Evolutionary conservation across 2,113 vertebrate species (phyloP), one percentile per base, ranked within the genome.

Genomic region (Herpetotheres cachinnans): DNA sequence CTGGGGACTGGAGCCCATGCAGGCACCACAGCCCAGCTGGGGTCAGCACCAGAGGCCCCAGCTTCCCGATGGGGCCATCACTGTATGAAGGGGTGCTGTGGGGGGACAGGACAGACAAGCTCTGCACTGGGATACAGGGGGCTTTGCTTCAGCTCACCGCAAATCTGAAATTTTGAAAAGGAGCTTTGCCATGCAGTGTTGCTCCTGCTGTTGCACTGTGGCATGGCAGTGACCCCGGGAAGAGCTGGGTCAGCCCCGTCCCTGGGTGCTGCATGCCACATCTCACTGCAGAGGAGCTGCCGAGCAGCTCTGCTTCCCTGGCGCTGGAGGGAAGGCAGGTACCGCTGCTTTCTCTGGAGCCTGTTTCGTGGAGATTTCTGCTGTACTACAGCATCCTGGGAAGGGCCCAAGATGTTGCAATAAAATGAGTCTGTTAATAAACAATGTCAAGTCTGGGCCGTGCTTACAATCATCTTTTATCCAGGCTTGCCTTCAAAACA

Each of bases 51-150:
- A 2, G 13, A 38, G 84, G 81, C 13, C 36, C 10, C 34, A 2
- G 16, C 4, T 17, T 34, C 65, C 65, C 13, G 0, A 0, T 0
- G 10, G 40, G 50, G 46, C 46, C 6, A 2, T 46, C 54, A 30
- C 32, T 0, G 0, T 2, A 1, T 2, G 30, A 13, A 13, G n/a
- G 26, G 44, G 6, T n/a, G 49, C 70, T 34, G 29, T 13, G 12
- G 25, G 13, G 61, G 42, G 42, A 42, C 42, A 42, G 42, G 42
- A 13, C 42, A 42, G 9, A 58, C 52, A 13, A 36, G 14, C 30
- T 36, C 54, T 78, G 40, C 61, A 66, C 67, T 26, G 20, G 14
- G 22, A n/a, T 65, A 19, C 0, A 9, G 29, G 15, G n/a, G 10
- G 15, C 72, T 76, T 74, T 25, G 21, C 66, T 47, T 16, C 56